These are phyloP conservation scores for Cydia fagiglandana DNA, from an alignment of 1,140 invertebrate species.

Conservation along the genomic window DNA sequence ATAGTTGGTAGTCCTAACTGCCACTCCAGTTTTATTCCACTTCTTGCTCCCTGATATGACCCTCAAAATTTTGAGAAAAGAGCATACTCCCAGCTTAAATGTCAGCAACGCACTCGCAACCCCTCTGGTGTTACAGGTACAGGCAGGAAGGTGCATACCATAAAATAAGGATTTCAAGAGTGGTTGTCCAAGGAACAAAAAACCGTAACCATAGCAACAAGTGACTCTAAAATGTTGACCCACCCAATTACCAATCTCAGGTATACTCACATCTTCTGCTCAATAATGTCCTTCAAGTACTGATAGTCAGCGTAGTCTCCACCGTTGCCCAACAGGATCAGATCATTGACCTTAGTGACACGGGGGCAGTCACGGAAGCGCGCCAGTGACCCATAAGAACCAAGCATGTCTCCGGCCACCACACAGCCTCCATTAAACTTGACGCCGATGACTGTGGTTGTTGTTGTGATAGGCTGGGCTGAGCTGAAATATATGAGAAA, in stretches of 20 bases:
- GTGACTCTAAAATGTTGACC: too few species aligned
- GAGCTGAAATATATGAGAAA: slow-evolving; percentile 48
- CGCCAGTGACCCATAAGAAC: slow-evolving; percentile 95
- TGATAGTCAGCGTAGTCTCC: slow-evolving; percentile 98
- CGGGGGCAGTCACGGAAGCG: slow-evolving; percentile 91
- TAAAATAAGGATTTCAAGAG: too few species aligned
- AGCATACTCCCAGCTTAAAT: too few species aligned
- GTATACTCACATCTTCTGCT: slow-evolving; percentile 93
- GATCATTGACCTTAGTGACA: slow-evolving; percentile 93
- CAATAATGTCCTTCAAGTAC: slow-evolving; percentile 91
- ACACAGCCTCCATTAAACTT: slow-evolving; percentile 93
- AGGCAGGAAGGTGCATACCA: too few species aligned
- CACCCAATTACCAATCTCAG: neutral
- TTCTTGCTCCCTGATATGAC: too few species aligned
- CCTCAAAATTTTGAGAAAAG: too few species aligned
- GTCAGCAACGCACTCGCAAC: too few species aligned
- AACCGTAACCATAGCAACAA: too few species aligned
- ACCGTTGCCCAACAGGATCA: slow-evolving; percentile 91
- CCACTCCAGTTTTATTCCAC: too few species aligned
- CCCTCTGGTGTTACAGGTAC: too few species aligned
- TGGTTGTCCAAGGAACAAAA: too few species aligned
- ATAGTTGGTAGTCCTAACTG: too few species aligned
- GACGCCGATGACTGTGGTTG: slow-evolving; percentile 93
- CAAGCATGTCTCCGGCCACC: slow-evolving; percentile 94
- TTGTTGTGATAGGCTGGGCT: slow-evolving; percentile 92